Percentiles rank a stretch among this genome's conserved stretches.
phyloP scores from a whole-genome alignment of 2,113 vertebrate genomes.

The Lynx canadensis region DNA sequence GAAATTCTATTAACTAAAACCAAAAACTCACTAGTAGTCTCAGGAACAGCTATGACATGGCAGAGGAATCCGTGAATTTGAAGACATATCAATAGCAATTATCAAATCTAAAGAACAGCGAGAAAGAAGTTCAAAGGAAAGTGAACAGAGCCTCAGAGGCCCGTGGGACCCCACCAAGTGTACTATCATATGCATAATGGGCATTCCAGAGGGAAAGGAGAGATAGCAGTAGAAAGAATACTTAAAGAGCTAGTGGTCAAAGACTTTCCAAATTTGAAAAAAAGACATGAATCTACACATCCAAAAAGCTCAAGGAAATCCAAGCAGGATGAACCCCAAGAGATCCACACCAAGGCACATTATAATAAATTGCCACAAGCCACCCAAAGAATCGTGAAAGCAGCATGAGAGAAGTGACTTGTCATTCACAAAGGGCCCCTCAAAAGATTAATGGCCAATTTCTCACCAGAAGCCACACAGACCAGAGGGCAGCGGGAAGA shows the following conservation, averaged over 20 bases:
- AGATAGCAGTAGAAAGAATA: neutral
- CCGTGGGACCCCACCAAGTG: too few species aligned
- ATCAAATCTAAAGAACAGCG: neutral
- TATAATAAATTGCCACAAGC: neutral
- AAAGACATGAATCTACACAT: neutral
- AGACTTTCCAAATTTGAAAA: neutral
- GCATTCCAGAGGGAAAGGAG: neutral
- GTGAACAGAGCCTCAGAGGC: neutral
- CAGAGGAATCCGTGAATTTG: neutral
- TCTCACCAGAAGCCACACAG: neutral
- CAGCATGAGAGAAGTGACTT: neutral
- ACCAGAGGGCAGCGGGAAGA: neutral
- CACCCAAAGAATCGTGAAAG: neutral
- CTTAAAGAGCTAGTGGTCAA: neutral
- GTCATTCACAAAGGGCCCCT: neutral
- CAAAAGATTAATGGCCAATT: neutral
- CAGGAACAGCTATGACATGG: neutral
- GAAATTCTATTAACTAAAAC: neutral
- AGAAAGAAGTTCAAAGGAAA: neutral
- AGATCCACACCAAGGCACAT: neutral
- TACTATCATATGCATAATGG: rapidly evolving
- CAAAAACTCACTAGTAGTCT: neutral
- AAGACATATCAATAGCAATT: neutral
- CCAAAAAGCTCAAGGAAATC: neutral
- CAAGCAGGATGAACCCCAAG: neutral